phyloP scores from a whole-genome alignment of 2,113 vertebrate species.

The Chauna torquata region DNA sequence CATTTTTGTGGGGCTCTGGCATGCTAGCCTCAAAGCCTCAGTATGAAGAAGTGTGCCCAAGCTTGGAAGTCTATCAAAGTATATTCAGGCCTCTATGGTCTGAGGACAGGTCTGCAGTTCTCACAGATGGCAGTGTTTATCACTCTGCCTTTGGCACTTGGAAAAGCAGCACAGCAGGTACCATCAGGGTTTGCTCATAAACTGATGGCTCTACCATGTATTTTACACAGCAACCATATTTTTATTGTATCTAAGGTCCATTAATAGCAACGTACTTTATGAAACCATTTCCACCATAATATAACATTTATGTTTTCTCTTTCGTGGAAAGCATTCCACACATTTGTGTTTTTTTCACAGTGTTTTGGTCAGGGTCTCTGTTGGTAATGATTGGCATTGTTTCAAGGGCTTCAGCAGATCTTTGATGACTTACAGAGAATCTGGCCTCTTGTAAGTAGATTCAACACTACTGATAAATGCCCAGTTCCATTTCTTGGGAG shows the following conservation, averaged over 20 bases:
- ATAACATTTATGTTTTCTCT: constrained; percentile 24
- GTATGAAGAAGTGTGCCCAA: background rate
- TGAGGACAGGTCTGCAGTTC: constrained; percentile 12
- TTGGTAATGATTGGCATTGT: background rate
- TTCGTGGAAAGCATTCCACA: background rate
- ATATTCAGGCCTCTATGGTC: background rate
- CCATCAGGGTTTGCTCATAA: background rate
- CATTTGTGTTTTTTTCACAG: background rate
- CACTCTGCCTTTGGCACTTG: constrained; percentile 26
- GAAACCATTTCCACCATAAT: background rate
- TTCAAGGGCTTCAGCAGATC: constrained; percentile 17
- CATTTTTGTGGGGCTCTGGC: background rate
- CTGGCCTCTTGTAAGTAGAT: background rate
- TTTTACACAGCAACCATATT: constrained; percentile 9
- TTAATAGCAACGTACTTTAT: constrained; percentile 13
- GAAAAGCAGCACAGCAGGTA: constrained; percentile 25
- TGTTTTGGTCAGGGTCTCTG: constrained; percentile 11
- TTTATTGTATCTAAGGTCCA: background rate
- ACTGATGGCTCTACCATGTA: background rate
- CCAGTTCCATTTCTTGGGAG: constrained; percentile 17
- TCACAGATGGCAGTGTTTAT: constrained; percentile 30
- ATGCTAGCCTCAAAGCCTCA: background rate
- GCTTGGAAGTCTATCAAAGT: constrained; percentile 2
- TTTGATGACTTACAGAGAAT: constrained; percentile 39
- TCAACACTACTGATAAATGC: background rate